A percentile compares a stretch with the other conserved stretches of the same genome.
These are phyloP conservation scores for Caranx melampygus DNA, from an alignment of 2,113 vertebrate species.

Conservation along the genomic window DNA sequence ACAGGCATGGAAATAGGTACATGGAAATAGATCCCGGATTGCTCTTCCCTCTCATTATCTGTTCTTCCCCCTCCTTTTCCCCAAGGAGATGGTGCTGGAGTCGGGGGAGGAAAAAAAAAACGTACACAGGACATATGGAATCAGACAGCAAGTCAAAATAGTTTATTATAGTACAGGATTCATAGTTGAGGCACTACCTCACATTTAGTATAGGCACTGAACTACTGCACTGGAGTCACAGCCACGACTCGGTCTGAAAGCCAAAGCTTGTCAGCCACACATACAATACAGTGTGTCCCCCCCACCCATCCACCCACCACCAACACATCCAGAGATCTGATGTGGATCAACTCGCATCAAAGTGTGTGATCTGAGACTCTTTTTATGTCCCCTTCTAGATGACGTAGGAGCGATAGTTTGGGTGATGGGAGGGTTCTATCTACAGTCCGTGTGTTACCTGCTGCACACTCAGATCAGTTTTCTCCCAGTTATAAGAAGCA, in stretches of 20 bases:
- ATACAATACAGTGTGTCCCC: background rate
- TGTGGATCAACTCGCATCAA: background rate
- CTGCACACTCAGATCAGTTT: no score
- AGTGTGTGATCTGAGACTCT: background rate
- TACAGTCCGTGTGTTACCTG: no score
- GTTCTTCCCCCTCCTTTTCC: background rate
- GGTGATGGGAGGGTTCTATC: no score
- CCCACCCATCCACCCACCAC: no score
- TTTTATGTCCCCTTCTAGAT: background rate
- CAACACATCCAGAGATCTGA: background rate
- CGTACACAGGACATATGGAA: slow-evolving; percentile 46
- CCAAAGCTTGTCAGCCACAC: slow-evolving; percentile 57
- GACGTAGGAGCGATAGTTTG: no score
- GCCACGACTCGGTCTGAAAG: slow-evolving; percentile 64
- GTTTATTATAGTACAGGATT: slow-evolving; percentile 84
- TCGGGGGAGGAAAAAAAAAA: background rate
- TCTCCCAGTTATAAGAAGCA: no score
- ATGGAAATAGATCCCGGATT: background rate
- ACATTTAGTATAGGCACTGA: slow-evolving; percentile 87
- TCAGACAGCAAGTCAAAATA: slow-evolving; percentile 82
- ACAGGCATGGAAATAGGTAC: slow-evolving; percentile 29
- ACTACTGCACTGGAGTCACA: slow-evolving; percentile 83
- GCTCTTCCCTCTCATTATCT: slow-evolving; percentile 20
- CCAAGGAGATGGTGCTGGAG: background rate
- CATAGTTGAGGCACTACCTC: slow-evolving; percentile 85